Conservation (phyloP, 2,888 invertebrate genomes). For the Shargacucullia verbasci region DNA sequence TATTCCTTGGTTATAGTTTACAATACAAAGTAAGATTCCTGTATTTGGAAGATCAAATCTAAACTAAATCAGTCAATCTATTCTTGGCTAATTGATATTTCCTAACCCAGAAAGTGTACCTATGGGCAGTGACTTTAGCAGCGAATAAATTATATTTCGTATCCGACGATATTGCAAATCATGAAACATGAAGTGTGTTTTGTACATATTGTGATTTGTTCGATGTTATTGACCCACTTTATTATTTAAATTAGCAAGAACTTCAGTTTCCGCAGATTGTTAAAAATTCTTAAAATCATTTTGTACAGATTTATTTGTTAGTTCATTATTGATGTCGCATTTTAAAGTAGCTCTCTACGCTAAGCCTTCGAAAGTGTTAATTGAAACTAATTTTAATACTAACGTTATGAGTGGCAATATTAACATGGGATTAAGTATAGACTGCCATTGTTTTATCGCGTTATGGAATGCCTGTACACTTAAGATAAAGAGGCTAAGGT, state of each 20-base stretch:
- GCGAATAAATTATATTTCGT: no score
- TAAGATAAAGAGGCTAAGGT: slow-evolving; percentile 66
- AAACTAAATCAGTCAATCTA: no score
- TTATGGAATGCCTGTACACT: slow-evolving; percentile 55
- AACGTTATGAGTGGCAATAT: slow-evolving; percentile 18
- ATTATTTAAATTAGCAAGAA: slow-evolving; percentile 28
- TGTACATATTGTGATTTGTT: slow-evolving; percentile 16
- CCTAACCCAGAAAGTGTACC: no score
- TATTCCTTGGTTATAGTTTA: no score
- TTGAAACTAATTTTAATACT: no score
- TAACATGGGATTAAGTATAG: slow-evolving; percentile 43
- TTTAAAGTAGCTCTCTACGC: no score
- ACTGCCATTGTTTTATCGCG: slow-evolving; percentile 42
- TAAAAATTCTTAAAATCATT: slow-evolving; percentile 5
- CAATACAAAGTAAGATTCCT: no score
- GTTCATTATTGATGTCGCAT: no score
- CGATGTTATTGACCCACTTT: slow-evolving; percentile 48
- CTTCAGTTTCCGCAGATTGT: slow-evolving; percentile 11
- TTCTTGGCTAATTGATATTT: no score
- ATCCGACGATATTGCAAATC: slow-evolving; percentile 12
- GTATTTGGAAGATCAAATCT: no score
- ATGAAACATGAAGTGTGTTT: slow-evolving; percentile 15
- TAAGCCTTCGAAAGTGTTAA: no score
- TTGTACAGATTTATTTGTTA: background rate
- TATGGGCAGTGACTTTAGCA: no score